Conservation (phyloP, 2,888 invertebrate species). For the Parochlus steinenii region DNA sequence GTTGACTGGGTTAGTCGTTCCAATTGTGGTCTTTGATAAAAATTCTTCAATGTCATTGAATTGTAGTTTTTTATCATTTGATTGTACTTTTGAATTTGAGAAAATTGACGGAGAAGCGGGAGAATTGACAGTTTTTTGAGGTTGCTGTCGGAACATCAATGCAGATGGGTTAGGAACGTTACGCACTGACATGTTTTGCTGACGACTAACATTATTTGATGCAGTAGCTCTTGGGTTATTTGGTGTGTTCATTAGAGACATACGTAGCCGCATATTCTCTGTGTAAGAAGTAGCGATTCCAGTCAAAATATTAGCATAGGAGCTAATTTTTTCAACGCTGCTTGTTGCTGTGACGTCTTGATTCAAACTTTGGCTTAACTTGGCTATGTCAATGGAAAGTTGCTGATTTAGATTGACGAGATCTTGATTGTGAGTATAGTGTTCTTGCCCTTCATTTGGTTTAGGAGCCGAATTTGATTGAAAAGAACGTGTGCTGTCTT, state of each 20-base stretch:
- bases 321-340: slow-evolving; percentile 14
- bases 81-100: slow-evolving; percentile 1
- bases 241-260: no score
- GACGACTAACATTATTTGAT: slow-evolving; percentile 19
- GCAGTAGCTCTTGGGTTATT: slow-evolving; percentile 2
- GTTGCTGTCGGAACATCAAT: slow-evolving; percentile 37
- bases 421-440: no score
- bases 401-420: no score
- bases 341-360: no score
- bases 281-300: no score
- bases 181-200: slow-evolving; percentile 39
- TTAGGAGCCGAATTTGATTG: no score
- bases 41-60: slow-evolving; percentile 10
- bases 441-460: no score
- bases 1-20: neutral
- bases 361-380: slow-evolving; percentile 10
- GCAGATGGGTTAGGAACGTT: slow-evolving; percentile 47
- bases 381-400: slow-evolving; percentile 10
- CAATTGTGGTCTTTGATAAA: slow-evolving; percentile 8
- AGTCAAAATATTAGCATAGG: no score
- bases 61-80: slow-evolving; percentile 4
- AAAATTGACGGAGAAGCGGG: slow-evolving; percentile 2
- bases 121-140: slow-evolving; percentile 1
- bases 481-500: no score
- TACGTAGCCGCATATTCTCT: no score